phyloP scores from a whole-genome alignment of 2,113 vertebrate species.

The Rattus norvegicus region DNA sequence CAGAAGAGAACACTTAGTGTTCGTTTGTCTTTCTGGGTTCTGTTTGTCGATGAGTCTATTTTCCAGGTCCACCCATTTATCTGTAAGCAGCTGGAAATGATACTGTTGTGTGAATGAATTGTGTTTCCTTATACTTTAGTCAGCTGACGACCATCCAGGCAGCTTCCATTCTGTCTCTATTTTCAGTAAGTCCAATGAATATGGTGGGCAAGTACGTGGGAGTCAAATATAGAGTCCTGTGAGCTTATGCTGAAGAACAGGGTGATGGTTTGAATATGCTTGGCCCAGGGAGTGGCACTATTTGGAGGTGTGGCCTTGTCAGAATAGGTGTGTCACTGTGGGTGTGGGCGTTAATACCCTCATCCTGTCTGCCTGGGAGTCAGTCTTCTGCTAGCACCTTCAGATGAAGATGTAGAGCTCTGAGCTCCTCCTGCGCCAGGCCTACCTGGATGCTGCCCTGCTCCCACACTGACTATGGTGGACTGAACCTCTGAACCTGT shows the following conservation, averaged over 20 bases:
- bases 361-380: too few relatives aligned
- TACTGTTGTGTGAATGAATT: not conserved
- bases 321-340: too few relatives aligned
- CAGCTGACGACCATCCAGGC: not conserved
- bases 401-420: too few relatives aligned
- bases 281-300: too few relatives aligned
- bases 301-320: too few relatives aligned
- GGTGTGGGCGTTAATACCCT: too few relatives aligned
- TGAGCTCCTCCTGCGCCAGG: too few relatives aligned
- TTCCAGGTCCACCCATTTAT: not conserved
- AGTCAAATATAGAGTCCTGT: not conserved
- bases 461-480: fast-evolving
- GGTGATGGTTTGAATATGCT: too few relatives aligned
- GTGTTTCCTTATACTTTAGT: not conserved
- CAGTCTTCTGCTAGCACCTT: too few relatives aligned
- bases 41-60: not conserved
- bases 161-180: not conserved
- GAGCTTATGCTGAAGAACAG: not conserved
- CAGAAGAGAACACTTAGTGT: not conserved
- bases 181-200: not conserved
- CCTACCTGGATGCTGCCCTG: too few relatives aligned
- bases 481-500: too few relatives aligned
- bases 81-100: not conserved
- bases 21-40: not conserved
- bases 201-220: not conserved